Evolutionary conservation across 2,888 invertebrate genomes (phyloP).

Genomic region (Uropetala carovei): DNA sequence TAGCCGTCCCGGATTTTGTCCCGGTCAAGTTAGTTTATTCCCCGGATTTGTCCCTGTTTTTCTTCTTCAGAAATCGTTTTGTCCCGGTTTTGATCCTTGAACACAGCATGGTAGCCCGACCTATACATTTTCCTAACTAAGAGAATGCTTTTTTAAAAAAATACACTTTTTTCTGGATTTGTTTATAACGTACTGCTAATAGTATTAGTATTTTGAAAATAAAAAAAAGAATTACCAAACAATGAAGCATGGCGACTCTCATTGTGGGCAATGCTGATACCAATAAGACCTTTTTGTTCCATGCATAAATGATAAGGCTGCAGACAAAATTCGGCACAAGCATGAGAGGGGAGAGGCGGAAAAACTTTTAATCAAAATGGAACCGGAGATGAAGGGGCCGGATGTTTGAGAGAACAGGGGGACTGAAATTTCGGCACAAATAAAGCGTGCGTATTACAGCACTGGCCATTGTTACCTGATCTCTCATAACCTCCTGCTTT

Average conservation of each 20-base stretch:
- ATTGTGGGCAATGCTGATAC: neutral
- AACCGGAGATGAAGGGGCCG: neutral
- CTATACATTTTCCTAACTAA: too few species aligned
- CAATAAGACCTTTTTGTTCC: neutral
- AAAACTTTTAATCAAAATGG: conserved; percentile 24
- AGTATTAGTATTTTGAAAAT: neutral
- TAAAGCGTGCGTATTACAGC: neutral
- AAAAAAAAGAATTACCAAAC: neutral
- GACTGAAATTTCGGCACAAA: neutral
- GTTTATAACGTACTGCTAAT: neutral
- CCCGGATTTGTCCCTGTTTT: too few species aligned
- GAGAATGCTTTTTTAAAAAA: too few species aligned
- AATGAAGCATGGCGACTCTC: neutral
- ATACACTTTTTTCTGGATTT: neutral
- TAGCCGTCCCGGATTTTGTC: too few species aligned
- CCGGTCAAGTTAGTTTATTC: too few species aligned
- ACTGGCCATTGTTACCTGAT: neutral
- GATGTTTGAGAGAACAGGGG: neutral
- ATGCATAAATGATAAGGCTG: neutral
- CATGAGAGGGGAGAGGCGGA: neutral
- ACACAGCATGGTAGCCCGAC: too few species aligned
- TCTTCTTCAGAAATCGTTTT: too few species aligned
- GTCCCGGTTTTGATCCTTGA: too few species aligned
- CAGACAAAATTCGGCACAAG: too few species aligned
- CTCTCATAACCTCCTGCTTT: neutral